Conservation (phyloP, 2,113 vertebrate species). For the Aphyosemion australe region DNA sequence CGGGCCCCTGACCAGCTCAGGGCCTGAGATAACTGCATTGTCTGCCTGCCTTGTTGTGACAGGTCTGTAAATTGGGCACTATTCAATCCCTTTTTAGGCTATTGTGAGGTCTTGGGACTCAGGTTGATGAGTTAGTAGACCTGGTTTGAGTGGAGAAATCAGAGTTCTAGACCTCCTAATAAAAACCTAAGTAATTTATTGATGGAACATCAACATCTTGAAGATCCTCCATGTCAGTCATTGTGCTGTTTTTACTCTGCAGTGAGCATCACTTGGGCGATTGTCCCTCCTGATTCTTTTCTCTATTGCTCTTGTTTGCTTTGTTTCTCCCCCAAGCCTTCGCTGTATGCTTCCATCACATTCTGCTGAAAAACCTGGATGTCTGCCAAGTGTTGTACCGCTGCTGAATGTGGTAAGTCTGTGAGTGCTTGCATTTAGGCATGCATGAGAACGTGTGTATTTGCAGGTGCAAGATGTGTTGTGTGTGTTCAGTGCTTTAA, state of each 20-base stretch:
- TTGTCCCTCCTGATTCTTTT: conserved; percentile 10
- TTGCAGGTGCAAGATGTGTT: conserved; percentile 18
- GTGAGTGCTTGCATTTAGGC: conserved; percentile 3
- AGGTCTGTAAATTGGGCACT: no score
- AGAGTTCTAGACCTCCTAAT: conserved; percentile 37
- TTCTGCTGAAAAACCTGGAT: conserved; percentile 54
- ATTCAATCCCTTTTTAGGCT: no score
- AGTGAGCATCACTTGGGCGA: conserved; percentile 42
- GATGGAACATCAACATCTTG: conserved; percentile 44
- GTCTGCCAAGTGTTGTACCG: conserved; percentile 49
- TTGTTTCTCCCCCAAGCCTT: conserved; percentile 22
- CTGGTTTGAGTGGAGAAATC: no score
- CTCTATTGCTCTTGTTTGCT: neutral
- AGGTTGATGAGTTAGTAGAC: conserved; percentile 19
- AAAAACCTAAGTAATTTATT: conserved; percentile 63
- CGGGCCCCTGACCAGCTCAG: no score
- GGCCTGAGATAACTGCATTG: no score
- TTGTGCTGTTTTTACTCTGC: conserved; percentile 52
- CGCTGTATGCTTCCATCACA: conserved; percentile 43
- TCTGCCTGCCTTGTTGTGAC: no score
- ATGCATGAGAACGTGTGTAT: conserved; percentile 19
- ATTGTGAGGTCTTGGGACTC: conserved; percentile 13
- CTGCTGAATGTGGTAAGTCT: conserved; percentile 35
- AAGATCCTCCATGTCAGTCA: conserved; percentile 53
- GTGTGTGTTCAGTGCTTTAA: conserved; percentile 32